Percentiles rank a stretch among this genome's conserved stretches.
Conservation (phyloP, 30 jellyfish, hydroid and myxozoan genomes). For the Cassiopea andromeda region DNA sequence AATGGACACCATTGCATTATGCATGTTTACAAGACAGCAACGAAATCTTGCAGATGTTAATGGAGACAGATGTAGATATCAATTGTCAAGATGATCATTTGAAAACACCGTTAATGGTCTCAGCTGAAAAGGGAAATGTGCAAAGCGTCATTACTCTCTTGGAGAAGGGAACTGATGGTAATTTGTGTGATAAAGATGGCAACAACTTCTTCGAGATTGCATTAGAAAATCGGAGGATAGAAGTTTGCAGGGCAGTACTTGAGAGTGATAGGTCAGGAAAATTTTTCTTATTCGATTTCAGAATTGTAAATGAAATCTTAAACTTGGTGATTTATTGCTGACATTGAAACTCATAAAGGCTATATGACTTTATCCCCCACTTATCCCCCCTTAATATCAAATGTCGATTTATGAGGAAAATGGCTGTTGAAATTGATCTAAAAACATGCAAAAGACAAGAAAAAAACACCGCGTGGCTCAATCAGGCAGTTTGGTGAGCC, state of each 20-base stretch:
- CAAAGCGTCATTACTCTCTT: not conserved
- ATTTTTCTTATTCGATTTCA: not conserved
- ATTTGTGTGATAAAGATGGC: constrained; percentile 18
- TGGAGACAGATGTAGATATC: constrained; percentile 3
- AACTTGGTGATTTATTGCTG: too few relatives aligned
- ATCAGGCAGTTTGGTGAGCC: too few relatives aligned
- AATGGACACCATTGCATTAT: constrained; percentile 58
- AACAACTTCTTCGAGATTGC: constrained; percentile 36
- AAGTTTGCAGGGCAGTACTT: constrained; percentile 25
- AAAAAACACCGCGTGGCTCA: too few relatives aligned
- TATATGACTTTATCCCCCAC: too few relatives aligned
- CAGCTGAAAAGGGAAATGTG: constrained; percentile 32
- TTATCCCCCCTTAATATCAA: too few relatives aligned
- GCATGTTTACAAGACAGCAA: constrained; percentile 44
- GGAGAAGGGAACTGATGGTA: constrained; percentile 14
- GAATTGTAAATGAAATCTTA: too few relatives aligned
- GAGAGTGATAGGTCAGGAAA: constrained; percentile 22
- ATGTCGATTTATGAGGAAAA: too few relatives aligned
- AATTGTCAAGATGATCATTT: constrained; percentile 10
- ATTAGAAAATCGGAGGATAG: constrained; percentile 5
- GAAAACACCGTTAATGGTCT: constrained; percentile 37
- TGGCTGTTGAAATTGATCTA: too few relatives aligned
- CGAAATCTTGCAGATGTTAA: constrained; percentile 9
- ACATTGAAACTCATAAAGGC: too few relatives aligned
- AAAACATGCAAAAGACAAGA: too few relatives aligned